phyloP scores from a whole-genome alignment of 2,888 invertebrate species.

The Hoplodrina blanda region DNA sequence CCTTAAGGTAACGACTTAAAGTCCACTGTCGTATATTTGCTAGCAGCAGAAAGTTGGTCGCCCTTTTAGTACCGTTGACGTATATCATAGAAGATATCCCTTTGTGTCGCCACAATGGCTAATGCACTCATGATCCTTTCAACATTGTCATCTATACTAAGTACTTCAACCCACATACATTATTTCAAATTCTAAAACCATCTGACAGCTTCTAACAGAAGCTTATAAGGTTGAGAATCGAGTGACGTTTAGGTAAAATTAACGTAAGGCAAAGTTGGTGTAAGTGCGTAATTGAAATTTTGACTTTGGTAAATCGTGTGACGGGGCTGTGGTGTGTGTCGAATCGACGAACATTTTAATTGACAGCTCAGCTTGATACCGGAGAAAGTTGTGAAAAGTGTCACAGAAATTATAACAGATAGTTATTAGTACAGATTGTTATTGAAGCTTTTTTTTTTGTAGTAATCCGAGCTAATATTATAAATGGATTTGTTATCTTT shows the following conservation, averaged over 20 bases:
- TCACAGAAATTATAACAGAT: constrained; percentile 50
- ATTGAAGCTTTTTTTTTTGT: constrained; percentile 29
- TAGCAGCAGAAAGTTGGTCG: constrained; percentile 24
- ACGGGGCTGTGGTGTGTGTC: constrained; percentile 82
- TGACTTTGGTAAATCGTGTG: constrained; percentile 88
- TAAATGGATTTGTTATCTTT: constrained; percentile 25
- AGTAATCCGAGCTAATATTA: constrained; percentile 40
- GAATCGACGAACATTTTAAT: constrained; percentile 78
- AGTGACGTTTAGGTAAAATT: constrained; percentile 12
- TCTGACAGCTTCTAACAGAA: constrained; percentile 17
- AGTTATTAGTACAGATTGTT: constrained; percentile 46
- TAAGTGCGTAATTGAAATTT: constrained; percentile 86
- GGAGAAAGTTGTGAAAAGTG: constrained; percentile 65
- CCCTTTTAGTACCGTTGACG: constrained; percentile 80
- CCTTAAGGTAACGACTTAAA: constrained; percentile 53
- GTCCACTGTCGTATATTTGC: constrained; percentile 46
- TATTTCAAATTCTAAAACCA: constrained; percentile 21
- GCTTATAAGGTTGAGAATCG: constrained; percentile 50
- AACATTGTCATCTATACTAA: constrained; percentile 88
- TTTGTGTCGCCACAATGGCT: constrained; percentile 85
- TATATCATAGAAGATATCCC: constrained; percentile 76
- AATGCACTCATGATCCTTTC: constrained; percentile 89
- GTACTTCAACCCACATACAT: constrained; percentile 74
- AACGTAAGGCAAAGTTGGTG: constrained; percentile 51
- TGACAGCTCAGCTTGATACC: constrained; percentile 79